Conservation (phyloP, 2,888 invertebrate species). For the Platerodrilus igneus region DNA sequence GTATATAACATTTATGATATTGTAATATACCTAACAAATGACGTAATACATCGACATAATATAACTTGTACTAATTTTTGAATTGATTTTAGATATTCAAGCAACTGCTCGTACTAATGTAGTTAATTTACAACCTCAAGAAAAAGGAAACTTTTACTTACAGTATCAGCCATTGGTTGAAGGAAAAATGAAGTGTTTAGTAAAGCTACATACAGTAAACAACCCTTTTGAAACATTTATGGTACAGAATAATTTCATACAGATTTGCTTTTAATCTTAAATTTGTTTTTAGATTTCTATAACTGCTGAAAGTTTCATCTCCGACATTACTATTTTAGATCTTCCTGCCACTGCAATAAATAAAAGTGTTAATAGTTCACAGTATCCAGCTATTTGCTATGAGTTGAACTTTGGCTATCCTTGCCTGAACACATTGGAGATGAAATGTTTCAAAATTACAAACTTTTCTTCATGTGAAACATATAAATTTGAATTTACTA, state of each 20-base stretch:
- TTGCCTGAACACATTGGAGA: slow-evolving; percentile 41
- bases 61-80: no score
- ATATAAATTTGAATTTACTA: slow-evolving; percentile 47
- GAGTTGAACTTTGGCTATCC: slow-evolving; percentile 45
- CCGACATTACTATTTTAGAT: slow-evolving; percentile 48
- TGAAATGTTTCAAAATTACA: slow-evolving; percentile 43
- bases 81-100: slow-evolving; percentile 15
- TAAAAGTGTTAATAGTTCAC: background rate
- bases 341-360: slow-evolving; percentile 23
- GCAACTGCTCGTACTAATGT: slow-evolving; percentile 28
- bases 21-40: no score
- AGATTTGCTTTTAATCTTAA: background rate
- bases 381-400: slow-evolving; percentile 29
- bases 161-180: slow-evolving; percentile 39
- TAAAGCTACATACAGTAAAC: slow-evolving; percentile 50
- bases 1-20: no score
- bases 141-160: slow-evolving; percentile 37
- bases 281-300: slow-evolving; percentile 41
- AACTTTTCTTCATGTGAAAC: slow-evolving; percentile 43
- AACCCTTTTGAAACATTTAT: slow-evolving; percentile 56
- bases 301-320: slow-evolving; percentile 49
- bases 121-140: slow-evolving; percentile 35
- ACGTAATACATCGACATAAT: no score
- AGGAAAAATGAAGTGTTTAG: slow-evolving; percentile 31
- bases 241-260: slow-evolving; percentile 20